Percentiles rank a stretch among this genome's conserved stretches.
These are phyloP conservation scores for Amphimallon solstitiale DNA, from an alignment of 2,888 invertebrate species.

Conservation along the genomic window DNA sequence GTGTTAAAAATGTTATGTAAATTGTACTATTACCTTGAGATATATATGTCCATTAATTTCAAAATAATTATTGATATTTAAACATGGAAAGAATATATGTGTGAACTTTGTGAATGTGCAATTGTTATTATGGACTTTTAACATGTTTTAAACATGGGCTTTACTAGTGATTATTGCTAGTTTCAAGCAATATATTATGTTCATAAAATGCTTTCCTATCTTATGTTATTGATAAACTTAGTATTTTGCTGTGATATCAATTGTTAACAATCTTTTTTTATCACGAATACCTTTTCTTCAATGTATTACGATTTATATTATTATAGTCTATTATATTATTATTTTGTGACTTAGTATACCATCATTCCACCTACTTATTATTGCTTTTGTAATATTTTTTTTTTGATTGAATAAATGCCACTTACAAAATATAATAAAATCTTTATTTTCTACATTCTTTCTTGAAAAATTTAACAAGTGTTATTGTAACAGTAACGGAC, in stretches of 20 bases:
- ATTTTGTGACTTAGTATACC: not conserved
- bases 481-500: slow-evolving; percentile 6
- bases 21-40: no score
- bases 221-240: slow-evolving; percentile 28
- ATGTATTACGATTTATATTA: no score
- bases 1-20: no score
- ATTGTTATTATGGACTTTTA: not conserved
- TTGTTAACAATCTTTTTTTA: slow-evolving; percentile 32
- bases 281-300: slow-evolving; percentile 10
- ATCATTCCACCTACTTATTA: slow-evolving; percentile 15
- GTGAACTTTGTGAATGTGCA: slow-evolving; percentile 9
- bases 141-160: slow-evolving; percentile 1
- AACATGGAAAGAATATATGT: not conserved
- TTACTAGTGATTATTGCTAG: slow-evolving; percentile 2
- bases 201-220: slow-evolving; percentile 37
- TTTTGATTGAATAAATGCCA: slow-evolving; percentile 12
- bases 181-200: slow-evolving; percentile 16
- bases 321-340: not conserved
- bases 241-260: slow-evolving; percentile 41
- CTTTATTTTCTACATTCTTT: slow-evolving; percentile 6
- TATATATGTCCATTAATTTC: no score
- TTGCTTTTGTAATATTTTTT: slow-evolving; percentile 7
- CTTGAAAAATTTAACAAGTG: slow-evolving; percentile 4
- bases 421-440: not conserved
- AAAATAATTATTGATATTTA: not conserved